Evolutionary conservation across 2,888 invertebrate species (phyloP), one percentile per base, ranked within the genome.

Genomic region (Leptogaster cylindrica): DNA sequence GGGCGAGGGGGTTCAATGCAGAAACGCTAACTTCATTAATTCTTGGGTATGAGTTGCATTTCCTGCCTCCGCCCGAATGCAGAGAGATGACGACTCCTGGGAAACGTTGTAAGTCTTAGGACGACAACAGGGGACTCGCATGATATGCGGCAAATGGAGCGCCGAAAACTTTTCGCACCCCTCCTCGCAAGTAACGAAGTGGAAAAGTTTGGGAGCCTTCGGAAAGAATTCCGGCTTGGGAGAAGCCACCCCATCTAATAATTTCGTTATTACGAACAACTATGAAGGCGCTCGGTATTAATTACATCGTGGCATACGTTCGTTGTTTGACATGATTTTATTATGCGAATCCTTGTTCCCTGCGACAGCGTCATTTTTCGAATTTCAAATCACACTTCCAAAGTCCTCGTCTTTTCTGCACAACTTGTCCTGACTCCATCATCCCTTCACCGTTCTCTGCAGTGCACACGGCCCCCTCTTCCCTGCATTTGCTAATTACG

Each of bases 401-500:
- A 4, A 44, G n/a, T 10, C 10, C 8, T 18, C 46, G 8, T 2
- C 5, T 1, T 20, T 20, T 18, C 14, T 44, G 12, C 12, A 10
- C 44, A 16, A 44, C 44, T 44, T 20, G 25, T 23, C 6, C 23
- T 46, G 14, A 20, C 20, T 46, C 25, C 46, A 46, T 16, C 20
- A n/a, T 20, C 46, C 23, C 46, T 20, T 20, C 20, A 46, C n/a
- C n/a, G n/a, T n/a, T n/a, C n/a, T n/a, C n/a, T n/a, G n/a, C n/a
- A n/a, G n/a, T n/a, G n/a, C n/a, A n/a, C n/a, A n/a, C n/a, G n/a
- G n/a, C 50, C 14, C n/a, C 27, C 6, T 23, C 12, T 23, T 25
- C 36, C 51, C 36, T 10, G 23, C 55, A 55, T 52, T 63, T 63
- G 63, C 68, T 68, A 68, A 68, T 68, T 68, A 68, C 66, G 46